Base-by-base conservation (phyloP, 2,888 invertebrate genomes). In the Lithophane socia region DNA sequence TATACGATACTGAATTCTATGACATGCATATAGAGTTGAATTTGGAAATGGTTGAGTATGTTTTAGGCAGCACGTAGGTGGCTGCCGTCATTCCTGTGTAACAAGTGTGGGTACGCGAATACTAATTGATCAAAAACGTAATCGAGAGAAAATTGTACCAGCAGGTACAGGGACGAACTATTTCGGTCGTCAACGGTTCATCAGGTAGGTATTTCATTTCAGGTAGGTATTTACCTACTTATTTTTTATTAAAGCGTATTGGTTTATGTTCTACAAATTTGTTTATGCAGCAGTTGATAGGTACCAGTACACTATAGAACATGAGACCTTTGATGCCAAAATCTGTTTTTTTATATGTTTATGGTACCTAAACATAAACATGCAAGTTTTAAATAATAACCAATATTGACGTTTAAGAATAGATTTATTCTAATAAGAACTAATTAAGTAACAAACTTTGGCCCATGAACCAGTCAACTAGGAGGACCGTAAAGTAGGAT, bases 111-210 rank as follows among this genome's bases (percentile, higher is more conserved):
- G 88, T 84, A 82, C 82, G 85, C 91, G 95, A 95, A 96, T 96
- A 94, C 92, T 85, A 94, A 96, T 94, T 88, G 86, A 91, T 92
- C 86, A 88, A 88, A 90, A 92, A 94, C 95, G 96, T 96, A 96
- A 96, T 95, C 93, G 91, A 92, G 96, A 93, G 96, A 96, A 96
- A 96, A 96, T 94, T 94, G 94, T 95, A 94, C 90, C 92, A 93
- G 80, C 72, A 54, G 42, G 13, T 5, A 70, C 94, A 94, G 96
- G 85, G 89, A 79, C 81, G 93, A 71, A 93, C 77, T 79, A n/a
- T 49, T 54, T 63, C 91, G 42, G 16, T 47, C 24, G 24, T 24
- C 58, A 44, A 10, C 2, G 2, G n/a, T 52, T 52, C n/a, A n/a
- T 52, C 9, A 21, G 52, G 18, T 52, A 49, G 5, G 0, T 49